A percentile compares a stretch with the other conserved stretches of the same genome.
These are phyloP conservation scores for Polymixis lichenea DNA, from an alignment of 2,888 invertebrate genomes.

Conservation along the genomic window DNA sequence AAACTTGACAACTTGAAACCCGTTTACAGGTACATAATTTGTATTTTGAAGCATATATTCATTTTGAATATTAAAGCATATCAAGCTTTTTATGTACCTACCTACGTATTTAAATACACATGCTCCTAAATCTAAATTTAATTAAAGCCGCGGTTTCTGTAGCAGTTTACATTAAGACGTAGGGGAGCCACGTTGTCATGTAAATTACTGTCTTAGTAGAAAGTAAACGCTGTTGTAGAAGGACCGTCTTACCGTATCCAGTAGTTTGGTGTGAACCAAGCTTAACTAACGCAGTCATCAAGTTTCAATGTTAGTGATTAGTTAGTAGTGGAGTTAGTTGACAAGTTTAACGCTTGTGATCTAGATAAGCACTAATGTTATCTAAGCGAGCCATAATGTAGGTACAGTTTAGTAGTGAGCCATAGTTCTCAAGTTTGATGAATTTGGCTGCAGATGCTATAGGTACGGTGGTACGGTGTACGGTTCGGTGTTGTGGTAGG, in stretches of 20 bases:
- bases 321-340: constrained; percentile 9
- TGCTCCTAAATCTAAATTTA: constrained; percentile 22
- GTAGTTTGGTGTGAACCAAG: constrained; percentile 12
- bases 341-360: constrained; percentile 14
- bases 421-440: background rate
- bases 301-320: constrained; percentile 16
- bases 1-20: background rate
- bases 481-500: too few relatives aligned
- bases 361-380: constrained; percentile 16
- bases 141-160: constrained; percentile 15
- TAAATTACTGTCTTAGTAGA: constrained; percentile 29
- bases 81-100: constrained; percentile 5
- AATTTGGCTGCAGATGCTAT: background rate
- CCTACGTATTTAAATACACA: constrained; percentile 5
- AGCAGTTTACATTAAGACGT: constrained; percentile 18
- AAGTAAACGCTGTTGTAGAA: background rate
- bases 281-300: constrained; percentile 4
- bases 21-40: background rate
- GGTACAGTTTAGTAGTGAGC: background rate
- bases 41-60: background rate
- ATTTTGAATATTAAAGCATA: constrained; percentile 5
- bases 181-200: constrained; percentile 43
- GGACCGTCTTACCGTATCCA: background rate
- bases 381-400: constrained; percentile 1
- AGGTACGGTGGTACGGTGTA: too few relatives aligned